These are phyloP conservation scores for Physocephala rufipes DNA, from an alignment of 2,888 invertebrate genomes.

Conservation along the genomic window DNA sequence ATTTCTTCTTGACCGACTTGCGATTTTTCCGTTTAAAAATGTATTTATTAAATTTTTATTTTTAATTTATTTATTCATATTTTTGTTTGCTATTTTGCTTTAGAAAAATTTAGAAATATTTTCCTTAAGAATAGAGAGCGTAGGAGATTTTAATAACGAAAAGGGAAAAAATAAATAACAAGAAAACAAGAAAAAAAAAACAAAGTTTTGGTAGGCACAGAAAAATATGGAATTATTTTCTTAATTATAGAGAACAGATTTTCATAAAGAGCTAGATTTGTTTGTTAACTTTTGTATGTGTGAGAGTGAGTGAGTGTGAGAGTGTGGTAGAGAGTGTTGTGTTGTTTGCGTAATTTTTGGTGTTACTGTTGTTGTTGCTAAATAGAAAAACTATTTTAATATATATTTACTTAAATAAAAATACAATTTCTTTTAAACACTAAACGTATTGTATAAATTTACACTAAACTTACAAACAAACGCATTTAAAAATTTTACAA, in stretches of 20 bases:
- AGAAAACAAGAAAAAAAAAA: conserved; percentile 18
- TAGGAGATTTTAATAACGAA: too few species aligned
- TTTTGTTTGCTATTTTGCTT: conserved; percentile 18
- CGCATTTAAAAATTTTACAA: conserved; percentile 30
- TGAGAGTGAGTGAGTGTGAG: background rate
- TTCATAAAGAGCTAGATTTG: too few species aligned
- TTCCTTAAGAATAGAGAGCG: conserved; percentile 33
- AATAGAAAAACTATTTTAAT: conserved; percentile 14
- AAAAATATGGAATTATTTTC: background rate
- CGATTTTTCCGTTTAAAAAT: conserved; percentile 30
- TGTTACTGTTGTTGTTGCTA: conserved; percentile 19
- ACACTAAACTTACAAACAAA: conserved; percentile 34
- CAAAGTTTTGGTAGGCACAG: background rate
- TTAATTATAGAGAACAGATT: too few species aligned
- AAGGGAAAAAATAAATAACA: conserved; percentile 1
- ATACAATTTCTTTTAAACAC: background rate
- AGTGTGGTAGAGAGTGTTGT: too few species aligned
- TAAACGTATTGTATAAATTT: conserved; percentile 30
- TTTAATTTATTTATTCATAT: conserved; percentile 12
- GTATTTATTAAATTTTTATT: conserved; percentile 40
- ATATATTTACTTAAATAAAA: background rate
- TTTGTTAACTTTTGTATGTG: background rate
- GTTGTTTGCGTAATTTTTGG: background rate
- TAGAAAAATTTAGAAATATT: conserved; percentile 26
- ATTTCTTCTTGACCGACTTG: conserved; percentile 36